A percentile compares a stretch with the other conserved stretches of the same genome.
phyloP scores from a whole-genome alignment of 2,113 vertebrate species.

The Phaethornis superciliosus region DNA sequence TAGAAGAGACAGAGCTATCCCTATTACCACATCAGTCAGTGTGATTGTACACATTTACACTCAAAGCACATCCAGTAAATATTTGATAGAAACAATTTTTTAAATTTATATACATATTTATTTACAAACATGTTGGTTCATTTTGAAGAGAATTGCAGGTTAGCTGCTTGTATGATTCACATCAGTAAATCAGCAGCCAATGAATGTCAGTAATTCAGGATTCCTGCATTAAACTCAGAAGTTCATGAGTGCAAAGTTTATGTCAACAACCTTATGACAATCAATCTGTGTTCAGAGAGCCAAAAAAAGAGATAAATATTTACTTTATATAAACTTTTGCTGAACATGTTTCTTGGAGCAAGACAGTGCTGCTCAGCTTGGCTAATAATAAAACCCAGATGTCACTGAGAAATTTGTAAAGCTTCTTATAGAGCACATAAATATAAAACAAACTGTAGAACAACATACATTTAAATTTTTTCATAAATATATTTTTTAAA shows the following conservation, averaged over 20 bases:
- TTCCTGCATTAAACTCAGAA: background rate
- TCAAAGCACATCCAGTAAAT: background rate
- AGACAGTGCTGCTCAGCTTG: background rate
- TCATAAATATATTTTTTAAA: background rate
- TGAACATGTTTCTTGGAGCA: constrained; percentile 34
- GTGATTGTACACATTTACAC: background rate
- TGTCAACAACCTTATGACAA: constrained; percentile 18
- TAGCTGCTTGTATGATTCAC: background rate
- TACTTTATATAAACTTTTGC: constrained; percentile 47
- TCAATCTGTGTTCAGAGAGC: background rate
- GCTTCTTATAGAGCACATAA: background rate
- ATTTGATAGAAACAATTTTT: background rate
- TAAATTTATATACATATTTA: background rate
- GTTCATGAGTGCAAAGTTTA: constrained; percentile 40
- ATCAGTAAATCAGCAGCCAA: background rate
- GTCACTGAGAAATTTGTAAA: constrained; percentile 24
- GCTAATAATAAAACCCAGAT: constrained; percentile 50
- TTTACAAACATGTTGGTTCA: background rate
- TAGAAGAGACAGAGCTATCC: background rate
- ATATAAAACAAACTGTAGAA: background rate
- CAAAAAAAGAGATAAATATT: constrained; percentile 60
- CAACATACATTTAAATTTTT: background rate
- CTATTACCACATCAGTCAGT: too few species aligned
- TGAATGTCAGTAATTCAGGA: background rate
- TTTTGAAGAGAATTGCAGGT: background rate